phyloP scores from a whole-genome alignment of 2,113 vertebrate genomes.

The Pygoscelis antarcticus region DNA sequence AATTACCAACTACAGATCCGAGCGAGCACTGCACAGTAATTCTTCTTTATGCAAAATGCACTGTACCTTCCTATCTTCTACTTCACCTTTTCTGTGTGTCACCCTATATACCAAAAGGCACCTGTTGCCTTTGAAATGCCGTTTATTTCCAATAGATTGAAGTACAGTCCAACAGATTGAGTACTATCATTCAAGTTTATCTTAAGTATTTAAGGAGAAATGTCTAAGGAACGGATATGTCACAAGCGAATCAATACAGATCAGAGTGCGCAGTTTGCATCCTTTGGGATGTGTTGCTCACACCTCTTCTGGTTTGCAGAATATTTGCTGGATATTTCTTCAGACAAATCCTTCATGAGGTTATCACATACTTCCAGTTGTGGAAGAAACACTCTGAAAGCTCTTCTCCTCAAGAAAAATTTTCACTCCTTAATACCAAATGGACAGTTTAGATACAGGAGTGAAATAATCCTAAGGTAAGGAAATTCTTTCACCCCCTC shows the following conservation, averaged over 20 bases:
- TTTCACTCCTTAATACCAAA: neutral
- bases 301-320: neutral
- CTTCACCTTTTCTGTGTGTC: neutral
- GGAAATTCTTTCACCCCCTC: neutral
- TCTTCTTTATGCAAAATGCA: neutral
- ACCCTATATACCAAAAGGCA: neutral
- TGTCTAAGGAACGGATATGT: rapidly evolving
- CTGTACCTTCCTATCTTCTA: neutral
- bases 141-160: neutral
- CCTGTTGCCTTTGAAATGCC: neutral
- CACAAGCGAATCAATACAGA: neutral
- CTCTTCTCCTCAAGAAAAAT: neutral
- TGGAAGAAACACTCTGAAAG: neutral
- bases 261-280: neutral
- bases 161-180: neutral
- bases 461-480: neutral
- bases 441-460: neutral
- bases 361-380: neutral
- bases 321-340: neutral
- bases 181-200: neutral
- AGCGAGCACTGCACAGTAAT: neutral
- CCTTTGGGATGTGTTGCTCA: neutral
- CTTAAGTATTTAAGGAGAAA: neutral
- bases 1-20: neutral
- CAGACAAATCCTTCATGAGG: neutral